Evolutionary conservation across 1,140 invertebrate genomes (phyloP), one percentile per base, ranked within the genome.

Genomic region (Sesamia nonagrioides): DNA sequence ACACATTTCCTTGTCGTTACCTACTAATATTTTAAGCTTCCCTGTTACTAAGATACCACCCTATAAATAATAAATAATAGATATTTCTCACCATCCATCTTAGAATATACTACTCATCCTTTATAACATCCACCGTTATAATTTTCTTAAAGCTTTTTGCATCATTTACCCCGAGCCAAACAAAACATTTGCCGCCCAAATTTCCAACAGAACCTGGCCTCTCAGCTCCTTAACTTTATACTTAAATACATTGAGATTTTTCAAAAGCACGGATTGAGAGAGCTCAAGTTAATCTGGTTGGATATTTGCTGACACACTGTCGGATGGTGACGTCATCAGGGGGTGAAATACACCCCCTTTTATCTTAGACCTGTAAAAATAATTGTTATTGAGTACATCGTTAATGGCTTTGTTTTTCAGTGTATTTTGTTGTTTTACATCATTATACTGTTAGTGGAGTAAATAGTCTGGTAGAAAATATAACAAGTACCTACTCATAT

Each of bases 141-240:
- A 86, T 87, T 81, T 89, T 87, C 88, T 90, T 90, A 87, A 88
- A 82, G 85, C 86, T 90, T 89, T 89, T 87, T 88, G 88, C 87
- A 81, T 86, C 88, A 90, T 90, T 90, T 88, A 88, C 82, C 77
- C 73, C 56, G 52, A 87, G 78, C 80, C 79, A 78, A 88, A 88
- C 83, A 87, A 87, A 88, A 88, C 84, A 84, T 82, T 79, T 35
- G 18, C 50, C 60, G 68, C 54, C 75, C 82, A 60, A 71, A 56
- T 21, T 21, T 15, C 85, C 83, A 85, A 15, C 27, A 6, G 77
- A 74, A 60, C 11, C 2, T 17, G 77, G 77, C 27, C 81, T 18
- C 18, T 54, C 17, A 13, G 11, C 40, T 73, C 68, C 77, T 75
- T 63, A 84, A 79, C 58, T 56, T 66, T 50, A 48, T 17, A 56